Base-by-base conservation (phyloP, 2,797 vertebrate genomes). In the Champsocephalus esox region DNA sequence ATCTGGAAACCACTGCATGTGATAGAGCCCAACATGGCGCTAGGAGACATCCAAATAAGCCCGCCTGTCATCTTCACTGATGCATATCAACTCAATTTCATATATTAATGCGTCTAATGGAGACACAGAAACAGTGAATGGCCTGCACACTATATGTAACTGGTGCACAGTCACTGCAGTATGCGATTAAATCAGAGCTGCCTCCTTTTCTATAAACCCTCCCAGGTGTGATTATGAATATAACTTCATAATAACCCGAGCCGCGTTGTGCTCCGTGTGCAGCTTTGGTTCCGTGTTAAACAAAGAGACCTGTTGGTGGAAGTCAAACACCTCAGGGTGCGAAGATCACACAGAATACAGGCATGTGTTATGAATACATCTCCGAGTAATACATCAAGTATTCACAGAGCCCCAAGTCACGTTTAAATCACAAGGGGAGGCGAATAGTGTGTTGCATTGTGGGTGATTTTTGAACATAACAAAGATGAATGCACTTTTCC, bases 321-420 rank as follows among this genome's bases (percentile, higher is more conserved):
- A 82, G 60, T 64, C 32, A 66, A 83, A 80, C 13, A 66, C 85
- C 84, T 66, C 59, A 16, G 83, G 89, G 76, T 63, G 68, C 61
- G 52, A 48, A 75, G 75, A 91, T 88, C 88, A 90, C 67, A 87
- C 63, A 86, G 82, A 78, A 86, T 49, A 63, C 67, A 11, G 80
- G 61, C 80, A 88, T 77, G 75, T 89, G 89, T 87, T 82, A 92
- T 90, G 75, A 80, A 91, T 75, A 80, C 70, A 83, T 78, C 70
- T 72, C 19, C 12, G 66, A 72, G 77, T 76, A 83, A 77, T 86
- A 77, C 87, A 84, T 86, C 74, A 87, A 84, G 80, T 75, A 82
- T 80, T 83, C 75, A 77, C 38, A 61, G 56, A 73, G 79, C 86
- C 78, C 44, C 12, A 0, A 74, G 83, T 65, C 32, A 14, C 49